These are phyloP conservation scores for Drosophila rhopaloa DNA, from an alignment of 1,140 invertebrate genomes.

Conservation along the genomic window DNA sequence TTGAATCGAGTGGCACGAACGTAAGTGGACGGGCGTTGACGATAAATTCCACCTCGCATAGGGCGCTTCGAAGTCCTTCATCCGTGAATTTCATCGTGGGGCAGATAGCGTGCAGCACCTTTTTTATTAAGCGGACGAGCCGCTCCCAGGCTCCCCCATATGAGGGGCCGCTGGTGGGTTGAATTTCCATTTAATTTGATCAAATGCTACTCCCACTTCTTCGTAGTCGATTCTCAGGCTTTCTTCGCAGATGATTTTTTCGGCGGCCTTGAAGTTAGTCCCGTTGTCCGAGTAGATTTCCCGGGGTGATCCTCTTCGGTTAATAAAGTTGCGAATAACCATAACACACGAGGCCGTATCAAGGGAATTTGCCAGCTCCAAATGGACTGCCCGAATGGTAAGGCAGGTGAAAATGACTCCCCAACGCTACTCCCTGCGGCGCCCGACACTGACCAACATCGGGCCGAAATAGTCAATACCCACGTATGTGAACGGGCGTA, in stretches of 20 bases:
- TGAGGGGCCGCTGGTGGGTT: background rate
- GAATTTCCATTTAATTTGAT: background rate
- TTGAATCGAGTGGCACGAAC: too few species aligned
- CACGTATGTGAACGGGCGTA: background rate
- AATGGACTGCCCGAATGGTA: background rate
- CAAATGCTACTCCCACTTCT: background rate
- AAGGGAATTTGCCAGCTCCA: background rate
- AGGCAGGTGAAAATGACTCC: background rate
- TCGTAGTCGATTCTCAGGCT: background rate
- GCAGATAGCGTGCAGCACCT: background rate
- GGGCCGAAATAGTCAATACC: background rate
- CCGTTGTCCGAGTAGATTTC: too few species aligned
- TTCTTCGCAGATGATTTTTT: background rate
- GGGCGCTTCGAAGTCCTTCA: too few species aligned
- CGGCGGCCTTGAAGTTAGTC: background rate
- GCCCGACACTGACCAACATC: background rate
- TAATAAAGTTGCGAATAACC: too few species aligned
- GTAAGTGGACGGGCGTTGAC: too few species aligned
- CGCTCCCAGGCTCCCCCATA: background rate
- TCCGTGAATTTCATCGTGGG: too few species aligned
- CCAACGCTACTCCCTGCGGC: background rate
- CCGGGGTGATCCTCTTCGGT: too few species aligned
- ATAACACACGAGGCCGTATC: background rate
- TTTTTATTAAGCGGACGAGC: background rate
- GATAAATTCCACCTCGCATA: too few species aligned